Conservation (phyloP, 2,888 invertebrate species). For the Pyrgus malvae region DNA sequence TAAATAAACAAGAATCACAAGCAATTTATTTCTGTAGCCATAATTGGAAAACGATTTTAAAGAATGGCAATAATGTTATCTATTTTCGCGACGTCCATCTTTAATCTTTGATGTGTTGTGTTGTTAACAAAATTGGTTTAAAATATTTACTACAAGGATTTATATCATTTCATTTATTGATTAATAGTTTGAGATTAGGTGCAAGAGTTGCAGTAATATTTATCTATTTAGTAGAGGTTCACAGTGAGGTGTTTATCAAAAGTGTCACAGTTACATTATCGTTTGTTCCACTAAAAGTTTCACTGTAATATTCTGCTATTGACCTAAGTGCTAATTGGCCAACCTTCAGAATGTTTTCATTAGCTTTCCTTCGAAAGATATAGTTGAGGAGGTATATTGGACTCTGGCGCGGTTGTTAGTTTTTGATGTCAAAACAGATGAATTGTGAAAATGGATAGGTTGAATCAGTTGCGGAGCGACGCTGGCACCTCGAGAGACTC, state of each 20-base stretch:
- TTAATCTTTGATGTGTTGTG: conserved; percentile 78
- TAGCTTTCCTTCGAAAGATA: conserved; percentile 49
- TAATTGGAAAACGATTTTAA: neutral
- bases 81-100: conserved; percentile 75
- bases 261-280: conserved; percentile 76
- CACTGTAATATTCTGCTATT: conserved; percentile 71
- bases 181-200: neutral
- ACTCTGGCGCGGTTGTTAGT: conserved; percentile 30
- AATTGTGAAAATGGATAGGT: conserved; percentile 77
- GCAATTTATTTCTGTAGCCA: too few species aligned
- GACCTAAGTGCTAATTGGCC: conserved; percentile 73
- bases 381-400: conserved; percentile 28
- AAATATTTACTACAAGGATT: conserved; percentile 44
- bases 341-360: conserved; percentile 66
- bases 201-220: conserved; percentile 1
- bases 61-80: conserved; percentile 65
- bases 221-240: neutral
- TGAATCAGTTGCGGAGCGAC: conserved; percentile 68
- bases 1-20: too few species aligned
- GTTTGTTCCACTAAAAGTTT: conserved; percentile 71
- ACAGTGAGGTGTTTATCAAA: conserved; percentile 49
- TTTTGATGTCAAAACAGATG: conserved; percentile 62
- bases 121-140: conserved; percentile 66
- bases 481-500: conserved; percentile 64
- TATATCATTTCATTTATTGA: conserved; percentile 20